Base-by-base conservation (phyloP, 2,797 vertebrate genomes). In the Fratercula arctica region DNA sequence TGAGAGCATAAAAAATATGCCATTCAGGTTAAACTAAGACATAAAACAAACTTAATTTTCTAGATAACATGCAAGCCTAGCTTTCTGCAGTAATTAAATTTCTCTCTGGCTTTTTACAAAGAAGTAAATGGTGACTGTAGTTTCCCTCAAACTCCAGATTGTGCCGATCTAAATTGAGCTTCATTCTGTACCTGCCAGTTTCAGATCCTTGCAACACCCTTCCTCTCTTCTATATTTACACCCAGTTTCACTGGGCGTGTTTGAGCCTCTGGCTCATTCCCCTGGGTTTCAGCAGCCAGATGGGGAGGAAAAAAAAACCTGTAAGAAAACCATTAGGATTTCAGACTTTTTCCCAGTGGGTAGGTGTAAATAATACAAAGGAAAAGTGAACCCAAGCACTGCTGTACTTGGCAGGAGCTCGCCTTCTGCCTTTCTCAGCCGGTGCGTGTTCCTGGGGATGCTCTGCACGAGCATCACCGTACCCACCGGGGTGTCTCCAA, bases 221-320 rank as follows among this genome's bases (percentile, higher is more conserved):
- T 73, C 17, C 11, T 67, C 67, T 68, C 12, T 24, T 74, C 67
- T 75, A 8, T 54, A 67, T 41, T 72, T 85, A 45, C 16, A 35
- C 0, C 4, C 45, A 35, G 59, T n/a, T 76, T 53, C 18, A 10
- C 1, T 35, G 43, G 35, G 9, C 0, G 2, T 57, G 18, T 60
- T 45, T n/a, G 50, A 50, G 63, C 13, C 31, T 4, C 50, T 51
- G 25, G 16, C 13, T 45, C 33, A 12, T 39, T 67, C 56, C 39
- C 13, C 13, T 3, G 4, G 6, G 5, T 35, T 91, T 76, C 78
- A 69, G 33, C 39, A 45, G 67, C n/a, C 2, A 10, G 35, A 24
- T 63, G 69, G 57, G 75, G 26, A 85, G 18, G 28, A 51, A 51
- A 51, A 51, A 25, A 51, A 26, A 46, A 15, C 19, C 19, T 69